These are phyloP conservation scores for Epiblema foenella DNA, from an alignment of 2,888 invertebrate genomes.

Conservation along the genomic window DNA sequence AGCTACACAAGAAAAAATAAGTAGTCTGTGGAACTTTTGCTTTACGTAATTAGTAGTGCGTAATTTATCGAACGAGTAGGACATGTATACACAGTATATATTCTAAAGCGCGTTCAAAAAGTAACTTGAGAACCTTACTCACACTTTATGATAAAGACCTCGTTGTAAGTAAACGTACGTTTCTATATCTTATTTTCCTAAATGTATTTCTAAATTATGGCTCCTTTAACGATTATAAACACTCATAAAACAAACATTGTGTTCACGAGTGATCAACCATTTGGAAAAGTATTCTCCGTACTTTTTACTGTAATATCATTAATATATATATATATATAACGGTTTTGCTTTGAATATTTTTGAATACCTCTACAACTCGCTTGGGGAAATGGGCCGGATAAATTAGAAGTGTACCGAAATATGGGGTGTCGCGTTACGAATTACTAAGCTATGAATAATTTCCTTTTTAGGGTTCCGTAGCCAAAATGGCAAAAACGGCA, in stretches of 20 bases:
- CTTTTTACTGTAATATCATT: neutral
- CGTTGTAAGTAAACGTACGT: no score
- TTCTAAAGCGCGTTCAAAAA: no score
- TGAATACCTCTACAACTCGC: constrained; percentile 17
- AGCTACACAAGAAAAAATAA: no score
- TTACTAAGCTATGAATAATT: constrained; percentile 23
- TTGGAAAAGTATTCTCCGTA: neutral
- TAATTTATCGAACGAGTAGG: no score
- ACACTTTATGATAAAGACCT: no score
- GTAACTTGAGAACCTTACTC: no score
- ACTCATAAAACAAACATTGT: neutral
- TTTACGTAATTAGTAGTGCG: no score
- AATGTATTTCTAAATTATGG: neutral
- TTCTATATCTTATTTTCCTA: neutral
- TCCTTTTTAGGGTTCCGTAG: constrained; percentile 14
- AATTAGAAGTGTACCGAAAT: constrained; percentile 24
- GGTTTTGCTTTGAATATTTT: constrained; percentile 17
- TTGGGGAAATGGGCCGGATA: constrained; percentile 15
- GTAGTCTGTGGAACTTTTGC: no score
- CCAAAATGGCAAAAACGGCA: no score
- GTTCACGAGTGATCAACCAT: neutral
- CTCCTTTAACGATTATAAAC: neutral
- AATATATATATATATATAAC: neutral
- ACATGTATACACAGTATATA: no score
- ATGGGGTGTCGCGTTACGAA: constrained; percentile 34